Conservation (phyloP, 2,888 invertebrate species). For the Volucella inflata region DNA sequence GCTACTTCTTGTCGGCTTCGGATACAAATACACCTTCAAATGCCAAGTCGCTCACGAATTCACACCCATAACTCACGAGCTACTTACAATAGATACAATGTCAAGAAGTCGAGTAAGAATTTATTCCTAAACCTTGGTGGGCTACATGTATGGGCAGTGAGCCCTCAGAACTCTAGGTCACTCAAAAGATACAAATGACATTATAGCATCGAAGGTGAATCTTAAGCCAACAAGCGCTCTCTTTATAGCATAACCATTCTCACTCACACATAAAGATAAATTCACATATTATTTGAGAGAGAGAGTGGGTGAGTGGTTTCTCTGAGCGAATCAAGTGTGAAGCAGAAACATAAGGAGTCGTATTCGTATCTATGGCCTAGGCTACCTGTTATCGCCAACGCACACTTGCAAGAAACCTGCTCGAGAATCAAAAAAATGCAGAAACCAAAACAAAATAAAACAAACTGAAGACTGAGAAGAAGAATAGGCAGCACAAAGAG, state of each 20-base stretch:
- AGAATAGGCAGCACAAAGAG: conserved; percentile 34
- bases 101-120: conserved; percentile 41
- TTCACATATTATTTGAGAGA: background rate
- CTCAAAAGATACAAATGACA: conserved; percentile 1
- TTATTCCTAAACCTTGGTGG: conserved; percentile 11
- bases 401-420: conserved; percentile 45
- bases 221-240: conserved; percentile 44
- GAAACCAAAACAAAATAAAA: conserved; percentile 59
- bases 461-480: background rate
- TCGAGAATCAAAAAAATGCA: conserved; percentile 42
- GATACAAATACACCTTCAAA: background rate
- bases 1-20: background rate
- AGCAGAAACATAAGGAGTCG: conserved; percentile 18
- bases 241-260: background rate
- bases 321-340: conserved; percentile 39
- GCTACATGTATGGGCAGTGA: background rate
- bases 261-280: conserved; percentile 9
- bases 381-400: conserved; percentile 59
- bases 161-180: conserved; percentile 47
- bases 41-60: conserved; percentile 6
- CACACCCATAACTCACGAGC: conserved; percentile 52
- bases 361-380: background rate
- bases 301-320: too few species aligned
- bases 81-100: conserved; percentile 7
- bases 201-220: conserved; percentile 29